Percentiles rank a stretch among this genome's conserved stretches.
Evolutionary conservation across 2,888 invertebrate genomes (phyloP).

Genomic region (Hydriomena furcata): DNA sequence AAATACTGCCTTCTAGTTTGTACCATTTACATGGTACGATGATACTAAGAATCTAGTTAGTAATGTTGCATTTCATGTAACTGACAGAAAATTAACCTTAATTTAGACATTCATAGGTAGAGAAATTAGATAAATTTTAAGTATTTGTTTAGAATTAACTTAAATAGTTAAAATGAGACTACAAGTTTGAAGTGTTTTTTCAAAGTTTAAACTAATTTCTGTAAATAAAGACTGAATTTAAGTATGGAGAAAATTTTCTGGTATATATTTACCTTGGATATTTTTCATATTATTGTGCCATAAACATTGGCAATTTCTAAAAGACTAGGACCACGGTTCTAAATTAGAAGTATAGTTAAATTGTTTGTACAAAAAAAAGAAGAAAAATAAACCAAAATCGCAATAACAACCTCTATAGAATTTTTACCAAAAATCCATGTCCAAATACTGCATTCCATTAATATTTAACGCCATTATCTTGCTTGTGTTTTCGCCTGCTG

Average conservation of each 20-base stretch:
- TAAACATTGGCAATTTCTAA: constrained; percentile 31
- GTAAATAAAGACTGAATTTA: constrained; percentile 58
- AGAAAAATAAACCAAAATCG: constrained; percentile 26
- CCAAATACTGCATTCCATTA: constrained; percentile 58
- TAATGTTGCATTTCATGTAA: background rate
- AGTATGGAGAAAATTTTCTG: constrained; percentile 38
- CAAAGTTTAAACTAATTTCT: constrained; percentile 42
- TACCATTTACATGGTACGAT: constrained; percentile 7
- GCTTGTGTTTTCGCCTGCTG: constrained; percentile 50
- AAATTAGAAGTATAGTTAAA: background rate
- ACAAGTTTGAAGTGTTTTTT: constrained; percentile 9
- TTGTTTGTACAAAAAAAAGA: constrained; percentile 2
- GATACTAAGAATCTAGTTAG: background rate
- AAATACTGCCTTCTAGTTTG: constrained; percentile 22
- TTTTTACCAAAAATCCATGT: constrained; percentile 54
- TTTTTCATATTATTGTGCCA: constrained; percentile 46
- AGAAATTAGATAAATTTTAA: constrained; percentile 17
- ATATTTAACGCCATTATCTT: constrained; percentile 45
- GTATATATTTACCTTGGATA: constrained; percentile 35
- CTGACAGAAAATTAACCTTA: background rate
- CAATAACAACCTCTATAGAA: constrained; percentile 42
- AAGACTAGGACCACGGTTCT: constrained; percentile 10
- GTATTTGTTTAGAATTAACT: background rate
- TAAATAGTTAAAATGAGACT: constrained; percentile 7
- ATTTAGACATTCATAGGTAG: background rate